A percentile compares a stretch with the other conserved stretches of the same genome.
Evolutionary conservation across 2,797 vertebrate species (phyloP).

Genomic region (Mycteria americana): DNA sequence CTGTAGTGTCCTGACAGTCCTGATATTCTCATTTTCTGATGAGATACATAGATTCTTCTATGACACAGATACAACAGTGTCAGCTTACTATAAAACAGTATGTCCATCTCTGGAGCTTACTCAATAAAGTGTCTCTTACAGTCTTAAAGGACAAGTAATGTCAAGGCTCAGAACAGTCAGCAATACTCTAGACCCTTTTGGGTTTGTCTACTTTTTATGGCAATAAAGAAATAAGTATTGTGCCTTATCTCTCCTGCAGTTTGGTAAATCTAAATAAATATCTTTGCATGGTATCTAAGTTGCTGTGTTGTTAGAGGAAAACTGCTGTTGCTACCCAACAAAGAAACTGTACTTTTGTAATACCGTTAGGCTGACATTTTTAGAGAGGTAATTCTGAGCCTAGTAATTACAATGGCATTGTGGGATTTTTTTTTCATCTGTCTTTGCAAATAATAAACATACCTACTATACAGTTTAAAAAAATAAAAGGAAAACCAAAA

Average conservation of each 20-base stretch:
- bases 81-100: background rate
- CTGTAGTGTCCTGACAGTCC: background rate
- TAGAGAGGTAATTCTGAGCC: background rate
- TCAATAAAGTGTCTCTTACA: background rate
- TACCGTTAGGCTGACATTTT: background rate
- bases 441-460: background rate
- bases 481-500: accelerated
- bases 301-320: background rate
- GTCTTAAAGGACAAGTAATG: background rate
- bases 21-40: background rate
- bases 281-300: background rate
- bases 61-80: background rate
- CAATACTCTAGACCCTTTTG: background rate
- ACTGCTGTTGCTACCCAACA: background rate
- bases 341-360: background rate
- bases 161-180: background rate
- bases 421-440: background rate
- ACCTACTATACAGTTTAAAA: too few relatives aligned
- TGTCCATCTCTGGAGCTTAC: background rate
- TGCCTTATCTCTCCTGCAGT: background rate
- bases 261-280: background rate
- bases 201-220: background rate
- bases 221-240: background rate
- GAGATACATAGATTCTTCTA: background rate
- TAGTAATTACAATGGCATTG: background rate